Evolutionary conservation across 2,113 vertebrate genomes (phyloP).

Genomic region (Gadus chalcogrammus): DNA sequence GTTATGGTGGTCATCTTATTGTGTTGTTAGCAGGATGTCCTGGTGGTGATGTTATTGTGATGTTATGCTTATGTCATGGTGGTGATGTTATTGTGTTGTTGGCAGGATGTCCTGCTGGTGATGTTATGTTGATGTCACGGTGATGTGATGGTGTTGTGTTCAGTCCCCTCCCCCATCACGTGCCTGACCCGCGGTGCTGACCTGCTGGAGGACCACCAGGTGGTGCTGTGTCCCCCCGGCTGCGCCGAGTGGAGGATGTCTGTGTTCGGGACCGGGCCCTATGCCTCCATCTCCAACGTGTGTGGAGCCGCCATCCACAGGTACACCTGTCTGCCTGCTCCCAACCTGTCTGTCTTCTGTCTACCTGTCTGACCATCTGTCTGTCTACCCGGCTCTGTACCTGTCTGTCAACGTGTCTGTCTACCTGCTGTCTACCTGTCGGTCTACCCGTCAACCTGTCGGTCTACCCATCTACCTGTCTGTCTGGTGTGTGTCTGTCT

Average conservation of each 20-base stretch:
- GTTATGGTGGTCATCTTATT: no score
- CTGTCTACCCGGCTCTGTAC: neutral
- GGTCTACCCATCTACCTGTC: no score
- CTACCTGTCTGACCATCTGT: neutral
- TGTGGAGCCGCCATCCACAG: constrained; percentile 92
- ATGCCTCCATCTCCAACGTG: constrained; percentile 88
- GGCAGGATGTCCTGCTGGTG: no score
- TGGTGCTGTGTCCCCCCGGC: constrained; percentile 83
- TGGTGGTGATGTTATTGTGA: no score
- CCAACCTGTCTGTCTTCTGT: neutral
- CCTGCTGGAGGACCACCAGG: constrained; percentile 68
- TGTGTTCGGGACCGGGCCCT: constrained; percentile 84
- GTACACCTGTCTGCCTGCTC: constrained; percentile 55
- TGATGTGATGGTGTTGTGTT: constrained; percentile 5
- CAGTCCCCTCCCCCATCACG: constrained; percentile 74
- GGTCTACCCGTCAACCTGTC: no score
- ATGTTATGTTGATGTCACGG: no score
- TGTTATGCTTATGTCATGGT: no score
- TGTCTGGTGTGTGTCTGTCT: no score
- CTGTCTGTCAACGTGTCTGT: neutral
- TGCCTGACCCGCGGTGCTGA: constrained; percentile 84
- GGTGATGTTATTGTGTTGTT: no score
- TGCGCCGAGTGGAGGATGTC: constrained; percentile 77
- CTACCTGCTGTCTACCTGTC: neutral
- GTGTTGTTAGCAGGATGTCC: no score